Conservation (phyloP, 2,888 invertebrate genomes). For the Hypselothyrea guttata region DNA sequence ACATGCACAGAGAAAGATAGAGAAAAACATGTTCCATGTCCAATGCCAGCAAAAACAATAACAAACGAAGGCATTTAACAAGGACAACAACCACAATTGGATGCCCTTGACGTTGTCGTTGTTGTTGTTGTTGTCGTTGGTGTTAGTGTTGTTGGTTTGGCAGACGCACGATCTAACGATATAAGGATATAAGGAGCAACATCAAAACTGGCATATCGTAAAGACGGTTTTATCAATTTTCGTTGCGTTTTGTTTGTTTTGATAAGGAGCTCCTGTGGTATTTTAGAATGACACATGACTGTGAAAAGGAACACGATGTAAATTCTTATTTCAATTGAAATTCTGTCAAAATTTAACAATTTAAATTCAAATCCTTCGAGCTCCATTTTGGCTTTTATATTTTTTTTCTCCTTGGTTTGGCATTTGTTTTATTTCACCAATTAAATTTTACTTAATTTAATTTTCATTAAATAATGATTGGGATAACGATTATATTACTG, state of each 20-base stretch:
- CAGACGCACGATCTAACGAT: no score
- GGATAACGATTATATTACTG: no score
- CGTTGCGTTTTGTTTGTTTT: slow-evolving; percentile 43
- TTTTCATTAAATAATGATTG: no score
- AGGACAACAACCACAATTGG: not conserved
- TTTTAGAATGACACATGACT: slow-evolving; percentile 80
- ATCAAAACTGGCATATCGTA: not conserved
- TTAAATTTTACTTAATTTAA: no score
- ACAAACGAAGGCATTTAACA: not conserved
- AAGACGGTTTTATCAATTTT: not conserved
- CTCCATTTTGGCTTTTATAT: not conserved
- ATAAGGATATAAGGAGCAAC: no score
- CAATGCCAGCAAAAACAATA: not conserved
- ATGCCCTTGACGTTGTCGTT: not conserved
- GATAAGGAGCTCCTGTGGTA: slow-evolving; percentile 28
- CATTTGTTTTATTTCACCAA: no score
- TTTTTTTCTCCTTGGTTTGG: not conserved
- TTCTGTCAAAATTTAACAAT: slow-evolving; percentile 33
- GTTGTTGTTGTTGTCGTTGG: not conserved
- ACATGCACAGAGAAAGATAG: no score
- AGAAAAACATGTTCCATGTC: no score
- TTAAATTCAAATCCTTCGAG: no score
- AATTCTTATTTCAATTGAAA: slow-evolving; percentile 62
- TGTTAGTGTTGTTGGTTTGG: not conserved
- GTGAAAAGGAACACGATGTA: slow-evolving; percentile 81